Evolutionary conservation across 2,888 invertebrate species (phyloP).

Genomic region (Nomada goodeniana): DNA sequence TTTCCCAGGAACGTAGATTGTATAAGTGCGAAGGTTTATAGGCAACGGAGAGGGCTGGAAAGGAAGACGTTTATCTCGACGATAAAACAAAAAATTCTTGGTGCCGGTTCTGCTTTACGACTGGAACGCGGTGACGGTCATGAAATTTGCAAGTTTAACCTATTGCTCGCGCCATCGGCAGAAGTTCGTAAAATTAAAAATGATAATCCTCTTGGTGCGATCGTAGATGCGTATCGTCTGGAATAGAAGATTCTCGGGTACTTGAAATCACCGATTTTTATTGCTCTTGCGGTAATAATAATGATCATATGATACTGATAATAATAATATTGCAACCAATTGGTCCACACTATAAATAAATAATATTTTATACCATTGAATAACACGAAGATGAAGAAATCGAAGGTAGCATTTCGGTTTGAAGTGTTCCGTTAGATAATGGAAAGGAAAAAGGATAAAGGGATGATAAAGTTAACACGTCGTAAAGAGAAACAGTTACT

Average conservation of each 20-base stretch:
- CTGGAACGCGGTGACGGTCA: background rate
- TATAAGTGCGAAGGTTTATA: background rate
- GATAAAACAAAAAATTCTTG: conserved; percentile 14
- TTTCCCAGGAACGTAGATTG: background rate
- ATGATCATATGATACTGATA: too few relatives aligned
- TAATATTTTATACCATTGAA: background rate
- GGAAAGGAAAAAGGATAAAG: conserved; percentile 49
- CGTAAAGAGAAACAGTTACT: conserved; percentile 27
- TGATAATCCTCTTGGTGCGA: background rate
- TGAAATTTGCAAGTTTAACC: background rate
- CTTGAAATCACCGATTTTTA: background rate
- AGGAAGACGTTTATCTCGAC: conserved; percentile 13
- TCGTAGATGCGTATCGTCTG: background rate
- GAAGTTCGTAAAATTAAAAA: background rate
- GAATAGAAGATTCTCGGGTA: conserved; percentile 23
- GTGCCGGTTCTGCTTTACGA: conserved; percentile 4
- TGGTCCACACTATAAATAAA: background rate
- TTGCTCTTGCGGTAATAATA: too few relatives aligned
- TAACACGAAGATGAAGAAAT: conserved; percentile 22
- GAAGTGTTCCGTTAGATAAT: conserved; percentile 26
- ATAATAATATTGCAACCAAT: too few relatives aligned
- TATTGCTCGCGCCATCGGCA: background rate
- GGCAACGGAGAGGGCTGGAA: background rate
- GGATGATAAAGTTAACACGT: conserved; percentile 60
- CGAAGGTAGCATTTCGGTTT: background rate